Base-by-base conservation (phyloP, 2,797 vertebrate genomes). In the Helarctos malayanus region DNA sequence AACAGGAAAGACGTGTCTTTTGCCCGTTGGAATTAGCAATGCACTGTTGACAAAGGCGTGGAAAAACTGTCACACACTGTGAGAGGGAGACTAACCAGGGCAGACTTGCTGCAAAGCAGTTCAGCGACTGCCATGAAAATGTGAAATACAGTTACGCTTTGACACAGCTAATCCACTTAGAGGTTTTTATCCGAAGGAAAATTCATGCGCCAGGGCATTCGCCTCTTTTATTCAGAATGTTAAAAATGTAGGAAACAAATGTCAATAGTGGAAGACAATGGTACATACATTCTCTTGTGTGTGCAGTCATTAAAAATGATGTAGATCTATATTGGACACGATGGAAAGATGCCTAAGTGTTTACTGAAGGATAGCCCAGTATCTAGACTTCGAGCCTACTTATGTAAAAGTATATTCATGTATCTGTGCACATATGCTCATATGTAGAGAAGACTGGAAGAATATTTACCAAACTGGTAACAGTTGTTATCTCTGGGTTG, bases 231-330 rank as follows among this genome's bases (percentile, higher is more conserved):
- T 47, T 52, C 73, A 86, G 35, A 81, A 80, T 75, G 49, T n/a
- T 59, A 75, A 85, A 95, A 92, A 59, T 68, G 29, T 45, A 80
- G 45, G 81, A 76, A 61, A 35, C 75, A 76, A 76, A 81, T 54
- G 16, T 81, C 10, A 85, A 7, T 21, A 38, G 38, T 56, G 23
- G 25, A 71, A 93, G 35, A 38, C 0, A 3, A 45, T 38, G 35
- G 38, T 35, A 3, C 25, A 65, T 6, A 45, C 7, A 65, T 52
- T 78, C 23, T 86, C 27, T 27, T 79, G 4, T 52, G 27, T 65
- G 16, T 21, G 13, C 15, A 52, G 54, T 47, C 35, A 92, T 32
- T 84, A 65, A 89, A 59, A 83, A 61, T 38, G 54, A 65, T 21
- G 8, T 47, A 71, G 29, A 49, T 10, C 23, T 90, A 3, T 41